A percentile compares a stretch with the other conserved stretches of the same genome.
phyloP scores from a whole-genome alignment of 2,113 vertebrate species.

The Tylochromis polylepis region DNA sequence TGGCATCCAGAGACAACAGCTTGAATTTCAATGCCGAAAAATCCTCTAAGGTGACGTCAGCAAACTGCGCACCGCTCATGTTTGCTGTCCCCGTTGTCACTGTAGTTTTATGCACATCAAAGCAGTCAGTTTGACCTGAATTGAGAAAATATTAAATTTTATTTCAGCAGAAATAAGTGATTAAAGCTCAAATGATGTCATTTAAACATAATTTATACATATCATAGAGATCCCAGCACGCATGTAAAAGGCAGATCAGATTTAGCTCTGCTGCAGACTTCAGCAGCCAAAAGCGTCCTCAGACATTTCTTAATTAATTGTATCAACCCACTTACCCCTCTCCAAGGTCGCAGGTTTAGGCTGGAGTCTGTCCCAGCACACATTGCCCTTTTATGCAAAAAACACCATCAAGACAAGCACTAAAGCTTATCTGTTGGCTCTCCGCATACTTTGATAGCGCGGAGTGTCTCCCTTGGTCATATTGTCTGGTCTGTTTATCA shows the following conservation, averaged over 20 bases:
- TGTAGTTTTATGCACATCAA: neutral
- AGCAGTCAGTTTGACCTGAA: neutral
- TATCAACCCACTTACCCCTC: neutral
- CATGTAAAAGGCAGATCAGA: neutral
- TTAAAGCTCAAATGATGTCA: neutral
- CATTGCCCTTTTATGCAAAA: neutral
- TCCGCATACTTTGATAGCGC: neutral
- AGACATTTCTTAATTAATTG: constrained; percentile 8
- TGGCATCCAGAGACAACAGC: neutral
- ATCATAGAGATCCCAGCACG: neutral
- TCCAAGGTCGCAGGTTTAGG: constrained; percentile 1
- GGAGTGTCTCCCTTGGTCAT: neutral
- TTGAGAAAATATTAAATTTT: neutral
- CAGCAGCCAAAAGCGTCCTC: neutral
- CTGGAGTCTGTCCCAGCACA: constrained; percentile 20
- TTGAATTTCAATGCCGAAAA: neutral
- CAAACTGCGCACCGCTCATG: neutral
- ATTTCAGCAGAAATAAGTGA: neutral
- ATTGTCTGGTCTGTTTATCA: neutral
- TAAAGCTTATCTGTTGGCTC: constrained; percentile 13
- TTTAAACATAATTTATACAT: neutral
- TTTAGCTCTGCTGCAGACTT: neutral
- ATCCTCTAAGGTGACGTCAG: neutral
- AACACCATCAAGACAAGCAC: neutral
- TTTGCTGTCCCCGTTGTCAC: neutral